A percentile compares a stretch with the other conserved stretches of the same genome.
Conservation (phyloP, 2,888 invertebrate genomes). For the Tridacna gigas region DNA sequence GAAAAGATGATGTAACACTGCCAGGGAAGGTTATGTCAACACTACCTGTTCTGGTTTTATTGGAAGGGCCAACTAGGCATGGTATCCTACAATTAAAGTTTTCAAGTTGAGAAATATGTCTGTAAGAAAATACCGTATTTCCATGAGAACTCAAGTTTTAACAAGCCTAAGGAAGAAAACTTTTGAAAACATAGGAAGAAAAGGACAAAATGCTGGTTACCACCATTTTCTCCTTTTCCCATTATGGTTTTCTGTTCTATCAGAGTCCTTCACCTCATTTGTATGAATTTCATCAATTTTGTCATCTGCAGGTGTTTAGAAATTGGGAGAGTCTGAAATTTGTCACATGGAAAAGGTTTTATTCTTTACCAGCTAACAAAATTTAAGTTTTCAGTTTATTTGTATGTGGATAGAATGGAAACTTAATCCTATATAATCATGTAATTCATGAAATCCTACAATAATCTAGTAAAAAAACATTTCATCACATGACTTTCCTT, state of each 20-base stretch:
- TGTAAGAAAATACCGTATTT: too few species aligned
- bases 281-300: neutral
- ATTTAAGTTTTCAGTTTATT: neutral
- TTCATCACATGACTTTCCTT: too few species aligned
- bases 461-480: too few species aligned
- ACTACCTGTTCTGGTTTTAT: constrained; percentile 7
- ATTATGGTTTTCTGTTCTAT: neutral
- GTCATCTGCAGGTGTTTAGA: neutral
- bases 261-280: too few species aligned
- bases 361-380: neutral
- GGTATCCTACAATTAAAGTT: constrained; percentile 18
- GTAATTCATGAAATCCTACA: too few species aligned
- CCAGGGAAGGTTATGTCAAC: constrained; percentile 4
- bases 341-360: neutral
- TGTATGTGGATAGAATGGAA: too few species aligned
- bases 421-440: too few species aligned
- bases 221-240: neutral
- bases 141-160: neutral
- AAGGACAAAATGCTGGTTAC: neutral
- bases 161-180: neutral
- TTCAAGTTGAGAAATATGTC: neutral
- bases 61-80: constrained; percentile 35
- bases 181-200: neutral
- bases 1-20: neutral
- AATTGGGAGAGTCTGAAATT: too few species aligned